Evolutionary conservation across 1,140 invertebrate species (phyloP).

Genomic region (Lucilia cuprina): DNA sequence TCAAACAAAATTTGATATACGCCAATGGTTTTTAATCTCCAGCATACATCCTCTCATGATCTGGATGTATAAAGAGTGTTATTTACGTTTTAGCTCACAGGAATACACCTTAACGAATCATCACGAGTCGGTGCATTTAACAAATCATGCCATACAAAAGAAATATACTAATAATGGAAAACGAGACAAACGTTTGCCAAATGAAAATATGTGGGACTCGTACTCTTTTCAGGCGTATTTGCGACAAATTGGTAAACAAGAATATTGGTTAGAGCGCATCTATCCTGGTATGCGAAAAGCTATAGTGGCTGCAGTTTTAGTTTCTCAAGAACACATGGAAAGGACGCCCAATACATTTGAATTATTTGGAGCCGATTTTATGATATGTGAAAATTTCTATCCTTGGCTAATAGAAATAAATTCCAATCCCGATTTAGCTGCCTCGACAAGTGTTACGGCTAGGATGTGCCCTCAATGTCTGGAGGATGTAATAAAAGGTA

Average conservation of each 20-base stretch:
- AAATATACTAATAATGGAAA: constrained; percentile 87
- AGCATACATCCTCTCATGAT: constrained; percentile 88
- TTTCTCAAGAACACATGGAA: constrained; percentile 87
- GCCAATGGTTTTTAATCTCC: constrained; percentile 92
- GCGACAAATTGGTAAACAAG: constrained; percentile 73
- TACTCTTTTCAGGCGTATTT: constrained; percentile 79
- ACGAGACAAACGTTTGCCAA: constrained; percentile 73
- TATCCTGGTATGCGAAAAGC: constrained; percentile 91
- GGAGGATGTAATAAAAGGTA: constrained; percentile 93
- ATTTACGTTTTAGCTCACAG: constrained; percentile 91
- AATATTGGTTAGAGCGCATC: constrained; percentile 81
- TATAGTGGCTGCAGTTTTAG: constrained; percentile 84
- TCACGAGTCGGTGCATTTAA: constrained; percentile 92
- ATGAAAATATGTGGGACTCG: constrained; percentile 89
- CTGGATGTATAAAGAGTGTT: constrained; percentile 93
- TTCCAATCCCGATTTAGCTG: constrained; percentile 88
- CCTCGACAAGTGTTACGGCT: constrained; percentile 87
- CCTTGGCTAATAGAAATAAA: constrained; percentile 96
- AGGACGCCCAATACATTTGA: constrained; percentile 89
- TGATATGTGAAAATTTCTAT: constrained; percentile 86
- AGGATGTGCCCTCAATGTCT: constrained; percentile 85
- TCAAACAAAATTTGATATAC: constrained; percentile 92
- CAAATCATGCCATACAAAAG: constrained; percentile 92
- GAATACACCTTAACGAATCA: constrained; percentile 88
- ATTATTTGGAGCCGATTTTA: constrained; percentile 93